Evolutionary conservation across 2,797 vertebrate genomes (phyloP).

Genomic region (Acrocephalus scirpaceus): DNA sequence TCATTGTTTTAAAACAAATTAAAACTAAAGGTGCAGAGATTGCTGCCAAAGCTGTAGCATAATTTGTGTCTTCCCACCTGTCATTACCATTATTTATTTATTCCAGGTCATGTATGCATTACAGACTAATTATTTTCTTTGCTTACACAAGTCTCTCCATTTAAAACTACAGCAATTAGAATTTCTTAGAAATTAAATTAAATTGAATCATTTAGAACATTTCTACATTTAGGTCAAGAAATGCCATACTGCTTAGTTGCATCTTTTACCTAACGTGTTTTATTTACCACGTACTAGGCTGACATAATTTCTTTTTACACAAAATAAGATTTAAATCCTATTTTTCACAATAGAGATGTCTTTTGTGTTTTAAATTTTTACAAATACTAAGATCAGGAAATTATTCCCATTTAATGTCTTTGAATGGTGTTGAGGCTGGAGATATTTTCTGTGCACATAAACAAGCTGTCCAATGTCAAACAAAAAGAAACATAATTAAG

Average conservation of each 20-base stretch:
- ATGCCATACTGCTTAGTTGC: background rate
- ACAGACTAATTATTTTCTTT: slow-evolving; percentile 43
- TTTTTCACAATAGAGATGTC: background rate
- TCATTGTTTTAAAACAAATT: slow-evolving; percentile 1
- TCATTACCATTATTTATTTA: background rate
- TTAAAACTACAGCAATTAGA: slow-evolving; percentile 1
- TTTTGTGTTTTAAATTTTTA: background rate
- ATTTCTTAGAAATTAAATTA: slow-evolving; percentile 28
- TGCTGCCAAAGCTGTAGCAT: background rate
- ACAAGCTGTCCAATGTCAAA: background rate
- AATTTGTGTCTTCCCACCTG: background rate
- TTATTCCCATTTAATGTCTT: background rate
- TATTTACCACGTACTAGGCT: background rate
- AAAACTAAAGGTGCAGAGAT: background rate
- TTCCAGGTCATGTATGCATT: slow-evolving; percentile 15
- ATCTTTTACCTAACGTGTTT: background rate
- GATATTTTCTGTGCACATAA: background rate
- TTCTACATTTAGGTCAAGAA: slow-evolving; percentile 1
- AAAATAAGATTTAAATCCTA: background rate
- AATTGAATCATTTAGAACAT: background rate
- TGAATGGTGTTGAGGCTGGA: background rate
- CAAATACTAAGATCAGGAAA: background rate
- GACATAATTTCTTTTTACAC: background rate
- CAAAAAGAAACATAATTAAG: background rate
- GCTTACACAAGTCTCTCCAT: slow-evolving; percentile 1